Evolutionary conservation across 2,888 invertebrate genomes (phyloP).

Genomic region (Heliconius sara): DNA sequence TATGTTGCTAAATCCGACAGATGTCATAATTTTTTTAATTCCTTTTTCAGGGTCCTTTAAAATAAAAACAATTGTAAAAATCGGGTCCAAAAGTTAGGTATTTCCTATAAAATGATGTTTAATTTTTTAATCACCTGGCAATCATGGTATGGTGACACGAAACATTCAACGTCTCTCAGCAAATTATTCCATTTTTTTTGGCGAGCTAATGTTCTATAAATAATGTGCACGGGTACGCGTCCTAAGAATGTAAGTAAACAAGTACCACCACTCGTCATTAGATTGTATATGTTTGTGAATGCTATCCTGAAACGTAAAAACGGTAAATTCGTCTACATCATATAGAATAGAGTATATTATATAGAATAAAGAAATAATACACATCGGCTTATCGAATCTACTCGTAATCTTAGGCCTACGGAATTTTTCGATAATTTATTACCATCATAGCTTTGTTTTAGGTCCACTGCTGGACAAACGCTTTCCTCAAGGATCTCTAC

Average conservation of each 20-base stretch:
- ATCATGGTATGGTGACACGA: slow-evolving; percentile 88
- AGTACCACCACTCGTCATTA: slow-evolving; percentile 88
- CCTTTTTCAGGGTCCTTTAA: slow-evolving; percentile 82
- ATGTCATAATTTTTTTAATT: slow-evolving; percentile 81
- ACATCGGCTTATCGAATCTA: too few species aligned
- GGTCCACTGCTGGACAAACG: too few species aligned
- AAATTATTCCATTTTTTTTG: slow-evolving; percentile 84
- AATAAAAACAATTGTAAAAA: background rate
- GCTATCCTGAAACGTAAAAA: slow-evolving; percentile 81
- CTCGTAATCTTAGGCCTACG: too few species aligned
- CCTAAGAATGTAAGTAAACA: slow-evolving; percentile 88
- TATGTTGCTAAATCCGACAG: slow-evolving; percentile 84
- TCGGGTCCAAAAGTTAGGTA: too few species aligned
- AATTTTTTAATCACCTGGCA: slow-evolving; percentile 60
- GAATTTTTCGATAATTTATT: too few species aligned
- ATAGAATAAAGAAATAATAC: too few species aligned
- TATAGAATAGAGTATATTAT: too few species aligned
- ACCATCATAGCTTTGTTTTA: too few species aligned
- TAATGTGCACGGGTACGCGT: slow-evolving; percentile 87
- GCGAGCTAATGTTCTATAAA: slow-evolving; percentile 85
- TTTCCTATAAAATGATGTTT: background rate
- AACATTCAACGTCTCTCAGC: slow-evolving; percentile 86
- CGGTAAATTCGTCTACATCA: background rate
- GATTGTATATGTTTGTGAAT: slow-evolving; percentile 82
- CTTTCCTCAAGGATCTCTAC: too few species aligned